A percentile compares a stretch with the other conserved stretches of the same genome.
phyloP scores from a whole-genome alignment of 1,140 invertebrate genomes.

The Leptestheria dahalacensis region DNA sequence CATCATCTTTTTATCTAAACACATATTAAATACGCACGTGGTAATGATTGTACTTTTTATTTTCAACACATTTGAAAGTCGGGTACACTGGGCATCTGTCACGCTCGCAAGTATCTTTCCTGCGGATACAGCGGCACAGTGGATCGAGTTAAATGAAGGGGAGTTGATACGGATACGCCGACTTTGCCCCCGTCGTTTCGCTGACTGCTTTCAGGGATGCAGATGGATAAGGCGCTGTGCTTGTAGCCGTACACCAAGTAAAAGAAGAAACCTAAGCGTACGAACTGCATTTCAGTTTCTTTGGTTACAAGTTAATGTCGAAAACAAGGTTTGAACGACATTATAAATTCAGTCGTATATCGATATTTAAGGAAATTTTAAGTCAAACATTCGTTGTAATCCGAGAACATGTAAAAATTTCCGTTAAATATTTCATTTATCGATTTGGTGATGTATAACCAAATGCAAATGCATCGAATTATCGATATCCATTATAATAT shows the following conservation, averaged over 20 bases:
- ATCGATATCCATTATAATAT: too few species aligned
- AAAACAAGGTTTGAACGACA: not conserved
- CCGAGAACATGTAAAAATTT: too few species aligned
- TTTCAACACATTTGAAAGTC: too few species aligned
- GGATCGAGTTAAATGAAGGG: not conserved
- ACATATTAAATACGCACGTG: not conserved
- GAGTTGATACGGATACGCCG: not conserved
- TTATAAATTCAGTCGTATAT: too few species aligned
- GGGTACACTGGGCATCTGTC: not conserved
- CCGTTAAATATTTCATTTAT: too few species aligned
- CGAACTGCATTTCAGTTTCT: too few species aligned
- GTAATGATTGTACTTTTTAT: not conserved
- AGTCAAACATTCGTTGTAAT: too few species aligned
- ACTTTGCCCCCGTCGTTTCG: not conserved
- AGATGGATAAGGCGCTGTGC: not conserved
- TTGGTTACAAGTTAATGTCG: not conserved
- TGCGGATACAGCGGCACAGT: not conserved
- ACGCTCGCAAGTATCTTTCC: not conserved
- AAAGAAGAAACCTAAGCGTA: slow-evolving; percentile 2
- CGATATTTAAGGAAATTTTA: too few species aligned
- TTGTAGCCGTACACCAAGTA: not conserved
- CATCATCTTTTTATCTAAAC: too few species aligned
- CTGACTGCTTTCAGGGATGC: not conserved
- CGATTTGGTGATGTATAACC: too few species aligned
- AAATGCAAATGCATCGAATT: too few species aligned